Conservation (phyloP, 2,113 vertebrate species). For the Gambusia holbrooki region DNA sequence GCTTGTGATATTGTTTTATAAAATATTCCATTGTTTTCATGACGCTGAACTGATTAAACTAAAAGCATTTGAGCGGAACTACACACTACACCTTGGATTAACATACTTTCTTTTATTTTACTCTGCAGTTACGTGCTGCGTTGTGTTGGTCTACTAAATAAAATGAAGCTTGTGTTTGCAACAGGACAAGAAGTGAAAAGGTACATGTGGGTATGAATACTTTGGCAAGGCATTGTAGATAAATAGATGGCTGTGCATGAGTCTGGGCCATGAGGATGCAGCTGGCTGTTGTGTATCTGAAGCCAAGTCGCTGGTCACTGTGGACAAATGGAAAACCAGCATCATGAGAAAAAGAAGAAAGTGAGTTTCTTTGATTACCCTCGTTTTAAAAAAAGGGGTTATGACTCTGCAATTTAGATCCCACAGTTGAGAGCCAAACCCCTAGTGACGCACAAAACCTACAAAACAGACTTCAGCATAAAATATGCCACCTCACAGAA, state of each 20-base stretch:
- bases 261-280: slow-evolving; percentile 12
- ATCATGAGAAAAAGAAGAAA: slow-evolving; percentile 49
- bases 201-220: neutral
- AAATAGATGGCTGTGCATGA: slow-evolving; percentile 4
- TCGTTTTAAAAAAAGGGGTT: slow-evolving; percentile 45
- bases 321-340: slow-evolving; percentile 30
- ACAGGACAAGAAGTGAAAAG: neutral
- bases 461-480: slow-evolving; percentile 34
- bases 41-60: neutral
- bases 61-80: too few species aligned
- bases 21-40: neutral
- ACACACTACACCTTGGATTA: too few species aligned
- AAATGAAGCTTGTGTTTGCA: neutral
- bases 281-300: slow-evolving; percentile 25
- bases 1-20: neutral
- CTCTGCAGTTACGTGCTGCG: neutral
- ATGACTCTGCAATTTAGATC: slow-evolving; percentile 58
- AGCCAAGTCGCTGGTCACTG: slow-evolving; percentile 48
- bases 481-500: slow-evolving; percentile 4
- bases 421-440: slow-evolving; percentile 68
- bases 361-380: slow-evolving; percentile 41
- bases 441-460: slow-evolving; percentile 66
- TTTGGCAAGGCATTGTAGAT: neutral
- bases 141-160: neutral
- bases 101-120: too few species aligned